These are phyloP conservation scores for Amblyopsis rosae DNA, from an alignment of 2,113 vertebrate species.

Conservation along the genomic window DNA sequence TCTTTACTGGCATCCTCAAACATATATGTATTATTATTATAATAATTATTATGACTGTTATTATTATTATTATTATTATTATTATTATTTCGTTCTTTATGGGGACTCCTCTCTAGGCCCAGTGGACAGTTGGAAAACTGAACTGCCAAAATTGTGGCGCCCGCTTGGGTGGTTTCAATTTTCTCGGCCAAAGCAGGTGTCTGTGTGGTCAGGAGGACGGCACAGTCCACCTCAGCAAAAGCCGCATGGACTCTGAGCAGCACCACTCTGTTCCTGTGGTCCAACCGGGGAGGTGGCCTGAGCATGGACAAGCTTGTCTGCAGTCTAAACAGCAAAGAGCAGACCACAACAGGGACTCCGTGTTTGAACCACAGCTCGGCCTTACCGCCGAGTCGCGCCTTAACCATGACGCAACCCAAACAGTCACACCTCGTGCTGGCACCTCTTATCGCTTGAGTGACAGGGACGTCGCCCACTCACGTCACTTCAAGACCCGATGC, in stretches of 20 bases:
- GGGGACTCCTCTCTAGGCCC: slow-evolving; percentile 69
- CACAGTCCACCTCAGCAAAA: slow-evolving; percentile 82
- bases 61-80: too few relatives aligned
- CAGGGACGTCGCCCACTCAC: background rate
- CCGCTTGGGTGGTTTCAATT: slow-evolving; percentile 85
- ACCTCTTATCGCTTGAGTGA: background rate
- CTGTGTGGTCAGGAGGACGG: slow-evolving; percentile 78
- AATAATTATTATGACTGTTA: too few relatives aligned
- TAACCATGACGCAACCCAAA: background rate
- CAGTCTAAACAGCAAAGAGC: background rate
- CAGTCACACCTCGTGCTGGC: background rate
- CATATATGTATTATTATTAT: background rate
- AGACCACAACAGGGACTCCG: background rate
- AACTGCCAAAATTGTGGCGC: slow-evolving; percentile 84
- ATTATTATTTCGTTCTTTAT: background rate
- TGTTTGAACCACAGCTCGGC: slow-evolving; percentile 13
- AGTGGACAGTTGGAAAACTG: slow-evolving; percentile 86
- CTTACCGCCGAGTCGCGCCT: slow-evolving; percentile 16
- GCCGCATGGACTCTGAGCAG: slow-evolving; percentile 75
- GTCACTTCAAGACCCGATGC: slow-evolving; percentile 33
- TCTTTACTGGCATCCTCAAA: too few relatives aligned
- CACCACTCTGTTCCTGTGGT: slow-evolving; percentile 45
- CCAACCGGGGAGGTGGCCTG: slow-evolving; percentile 64
- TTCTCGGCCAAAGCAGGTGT: slow-evolving; percentile 77
- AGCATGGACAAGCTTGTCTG: background rate